Evolutionary conservation across 2,797 vertebrate species (phyloP), one percentile per base, ranked within the genome.

Genomic region (Takifugu rubripes): DNA sequence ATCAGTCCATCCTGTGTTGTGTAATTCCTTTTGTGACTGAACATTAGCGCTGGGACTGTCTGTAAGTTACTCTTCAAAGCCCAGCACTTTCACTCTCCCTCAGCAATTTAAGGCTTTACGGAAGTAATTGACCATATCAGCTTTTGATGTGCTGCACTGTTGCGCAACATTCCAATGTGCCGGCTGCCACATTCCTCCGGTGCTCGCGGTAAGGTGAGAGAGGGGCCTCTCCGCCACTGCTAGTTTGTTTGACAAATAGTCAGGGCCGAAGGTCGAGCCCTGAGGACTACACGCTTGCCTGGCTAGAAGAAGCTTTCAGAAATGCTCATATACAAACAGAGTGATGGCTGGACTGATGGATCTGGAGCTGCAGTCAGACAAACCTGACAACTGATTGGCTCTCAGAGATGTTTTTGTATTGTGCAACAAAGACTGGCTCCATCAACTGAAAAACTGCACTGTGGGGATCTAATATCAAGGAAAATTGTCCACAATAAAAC

Each of bases 171-270:
- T 66, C 61, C 56, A 42, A 53, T 67, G 59, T 66, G 67, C 62
- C 40, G 67, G 78, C 66, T 31, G 56, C 67, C 64, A 25, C 75
- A 84, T 80, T 81, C 78, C 75, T 77, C 24, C 6, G 1, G 25
- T 52, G 60, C 63, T 67, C 44, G 24, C 25, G 59, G 52, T 60
- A 42, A 78, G 58, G 59, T 25, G 44, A 67, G 56, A 57, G 43
- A 56, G 59, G 59, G 45, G 57, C 61, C 55, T 68, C 25, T 61
- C 21, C 59, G 46, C 59, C 46, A 62, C 56, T 9, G 14, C 46
- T 17, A 3, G 69, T 78, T 81, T 77, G 70, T 76, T 82, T 74
- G 72, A 82, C 68, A 74, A 81, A 81, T 47, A 50, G 14, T 17
- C 0, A 27, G 63, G 61, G 69, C 47, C 14, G 6, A 59, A 72